Evolutionary conservation across 2,888 invertebrate genomes (phyloP).

Genomic region (Tetanocera ferruginea): DNA sequence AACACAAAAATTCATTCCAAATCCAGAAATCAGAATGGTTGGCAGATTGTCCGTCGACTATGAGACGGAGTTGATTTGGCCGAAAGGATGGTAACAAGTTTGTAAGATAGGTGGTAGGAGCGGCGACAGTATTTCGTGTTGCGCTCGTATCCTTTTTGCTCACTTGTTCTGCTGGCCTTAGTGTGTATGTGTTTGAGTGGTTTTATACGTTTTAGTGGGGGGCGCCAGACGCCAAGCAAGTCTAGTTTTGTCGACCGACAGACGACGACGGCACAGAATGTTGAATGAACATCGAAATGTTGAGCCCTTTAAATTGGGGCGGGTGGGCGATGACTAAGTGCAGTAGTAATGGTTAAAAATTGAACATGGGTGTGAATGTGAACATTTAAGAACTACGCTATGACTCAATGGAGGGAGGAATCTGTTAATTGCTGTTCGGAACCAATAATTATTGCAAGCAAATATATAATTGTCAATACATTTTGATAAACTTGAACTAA

Average conservation of each 20-base stretch:
- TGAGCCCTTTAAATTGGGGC: background rate
- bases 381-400: background rate
- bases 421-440: too few relatives aligned
- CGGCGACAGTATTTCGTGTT: slow-evolving; percentile 20
- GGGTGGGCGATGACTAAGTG: background rate
- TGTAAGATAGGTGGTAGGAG: slow-evolving; percentile 3
- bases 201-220: background rate
- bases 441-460: too few relatives aligned
- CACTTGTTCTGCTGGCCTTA: background rate
- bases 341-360: background rate
- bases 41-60: background rate
- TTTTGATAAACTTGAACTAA: too few relatives aligned
- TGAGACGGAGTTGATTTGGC: slow-evolving; percentile 14
- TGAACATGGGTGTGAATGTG: background rate
- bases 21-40: slow-evolving; percentile 28
- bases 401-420: too few relatives aligned
- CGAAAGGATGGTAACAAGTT: slow-evolving; percentile 2
- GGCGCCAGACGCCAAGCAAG: slow-evolving; percentile 12
- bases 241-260: background rate
- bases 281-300: slow-evolving; percentile 25
- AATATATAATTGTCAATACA: too few relatives aligned
- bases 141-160: slow-evolving; percentile 15
- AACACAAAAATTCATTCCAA: slow-evolving; percentile 41
- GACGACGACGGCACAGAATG: slow-evolving; percentile 5
- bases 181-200: background rate